Conservation (phyloP, 2,797 vertebrate genomes). For the Tokudaia tokunoshimensis region DNA sequence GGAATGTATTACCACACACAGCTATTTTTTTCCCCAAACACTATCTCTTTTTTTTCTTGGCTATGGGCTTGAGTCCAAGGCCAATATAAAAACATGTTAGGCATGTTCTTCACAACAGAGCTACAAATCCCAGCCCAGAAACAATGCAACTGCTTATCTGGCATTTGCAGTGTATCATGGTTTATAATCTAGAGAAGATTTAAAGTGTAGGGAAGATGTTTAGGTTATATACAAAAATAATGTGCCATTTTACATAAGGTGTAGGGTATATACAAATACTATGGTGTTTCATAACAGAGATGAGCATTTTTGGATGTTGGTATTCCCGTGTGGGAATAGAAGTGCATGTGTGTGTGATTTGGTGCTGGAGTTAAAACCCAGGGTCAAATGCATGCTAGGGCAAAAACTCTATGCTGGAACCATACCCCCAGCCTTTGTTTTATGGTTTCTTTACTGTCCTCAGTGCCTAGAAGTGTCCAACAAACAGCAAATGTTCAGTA, state of each 20-base stretch:
- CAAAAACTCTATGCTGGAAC: not conserved
- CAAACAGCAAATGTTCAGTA: not conserved
- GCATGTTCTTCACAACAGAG: not conserved
- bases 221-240: not conserved
- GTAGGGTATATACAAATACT: not conserved
- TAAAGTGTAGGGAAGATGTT: not conserved
- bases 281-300: not conserved
- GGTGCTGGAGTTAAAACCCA: not conserved
- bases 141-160: not conserved
- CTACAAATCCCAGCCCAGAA: not conserved
- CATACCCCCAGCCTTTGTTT: not conserved
- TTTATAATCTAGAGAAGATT: not conserved
- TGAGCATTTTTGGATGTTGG: not conserved
- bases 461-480: slow-evolving; percentile 24
- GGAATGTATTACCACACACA: not conserved
- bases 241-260: not conserved
- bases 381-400: not conserved
- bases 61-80: not conserved
- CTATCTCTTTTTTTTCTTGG: not conserved
- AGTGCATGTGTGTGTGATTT: not conserved
- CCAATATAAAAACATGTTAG: not conserved
- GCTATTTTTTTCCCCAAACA: not conserved
- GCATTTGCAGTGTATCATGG: not conserved
- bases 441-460: slow-evolving; percentile 46
- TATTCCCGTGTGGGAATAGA: not conserved